Base-by-base conservation (phyloP, 2,113 vertebrate genomes). In the Synodontis membranacea region DNA sequence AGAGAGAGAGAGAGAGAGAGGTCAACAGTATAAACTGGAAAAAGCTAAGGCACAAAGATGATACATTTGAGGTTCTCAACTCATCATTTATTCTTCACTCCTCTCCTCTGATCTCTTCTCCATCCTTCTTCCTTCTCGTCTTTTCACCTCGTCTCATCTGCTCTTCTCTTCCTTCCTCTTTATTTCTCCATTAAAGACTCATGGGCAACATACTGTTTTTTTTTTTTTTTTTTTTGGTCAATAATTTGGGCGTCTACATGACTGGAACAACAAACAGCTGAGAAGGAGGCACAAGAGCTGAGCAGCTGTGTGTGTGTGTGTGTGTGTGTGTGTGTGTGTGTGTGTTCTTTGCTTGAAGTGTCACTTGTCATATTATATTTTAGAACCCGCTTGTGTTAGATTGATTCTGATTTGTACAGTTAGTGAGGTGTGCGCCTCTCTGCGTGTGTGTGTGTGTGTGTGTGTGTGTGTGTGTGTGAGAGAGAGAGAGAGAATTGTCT, bases 21-120 rank as follows among this genome's bases (percentile, higher is more conserved):
- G 21, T 25, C 42, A 74, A 28, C 5, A 74, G 46, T 44, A 46
- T 12, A 39, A 70, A 46, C 11, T 42, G 37, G 23, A 44, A 46
- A 74, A 25, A 14, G 28, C 21, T 25, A 23, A 50, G 23, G 48
- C 88, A 89, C 50, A 21, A 88, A 90, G 39, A 52, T 52, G 50
- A 19, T 52, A 52, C 4, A 52, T 52, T 52, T 52, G 3, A 0
- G 50, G 50, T 52, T 52, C 15, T 52, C 50, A 42, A 50, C 60
- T 87, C 87, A 83, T 87, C 81, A 52, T 28, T 50, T 39, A 31
- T 44, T 74, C 66, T 64, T 66, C 39, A 34, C 78, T 86, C 11
- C 54, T 0, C 2, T 39, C 0, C 75, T 75, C 52, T 42, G 5
- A 2, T 66, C 15, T 44, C 56, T 79, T 7, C 4, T 17, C 66